phyloP scores from a whole-genome alignment of 2,888 invertebrate species.

The Phytoseiulus persimilis region DNA sequence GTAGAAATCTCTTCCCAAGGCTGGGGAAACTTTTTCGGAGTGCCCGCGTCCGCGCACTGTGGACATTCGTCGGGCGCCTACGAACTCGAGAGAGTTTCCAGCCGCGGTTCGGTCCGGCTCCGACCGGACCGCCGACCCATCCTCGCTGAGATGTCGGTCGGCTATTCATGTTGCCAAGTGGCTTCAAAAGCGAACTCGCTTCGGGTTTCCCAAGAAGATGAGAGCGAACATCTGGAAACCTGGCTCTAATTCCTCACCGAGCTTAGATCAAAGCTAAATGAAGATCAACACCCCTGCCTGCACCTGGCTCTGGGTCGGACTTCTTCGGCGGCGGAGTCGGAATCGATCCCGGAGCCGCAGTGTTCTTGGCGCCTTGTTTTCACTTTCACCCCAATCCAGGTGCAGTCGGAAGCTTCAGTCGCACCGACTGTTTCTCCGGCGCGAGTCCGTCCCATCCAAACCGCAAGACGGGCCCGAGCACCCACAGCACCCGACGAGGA shows the following conservation, averaged over 20 bases:
- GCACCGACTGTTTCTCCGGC: too few species aligned
- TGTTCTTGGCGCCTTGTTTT: neutral
- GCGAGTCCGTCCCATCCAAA: too few species aligned
- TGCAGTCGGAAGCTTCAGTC: neutral
- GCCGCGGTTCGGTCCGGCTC: too few species aligned
- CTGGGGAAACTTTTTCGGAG: neutral
- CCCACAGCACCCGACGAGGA: too few species aligned
- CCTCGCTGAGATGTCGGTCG: too few species aligned
- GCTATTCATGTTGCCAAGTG: neutral
- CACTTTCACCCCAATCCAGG: neutral
- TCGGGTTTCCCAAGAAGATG: neutral
- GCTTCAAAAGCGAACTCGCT: neutral
- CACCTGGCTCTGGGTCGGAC: neutral
- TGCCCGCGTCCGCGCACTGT: neutral
- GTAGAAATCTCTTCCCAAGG: neutral
- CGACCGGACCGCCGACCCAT: too few species aligned
- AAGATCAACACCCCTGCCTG: neutral
- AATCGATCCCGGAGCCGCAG: neutral
- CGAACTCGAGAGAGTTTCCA: too few species aligned
- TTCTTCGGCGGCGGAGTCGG: neutral
- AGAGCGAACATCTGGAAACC: neutral
- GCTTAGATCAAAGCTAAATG: neutral
- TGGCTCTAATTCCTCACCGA: neutral
- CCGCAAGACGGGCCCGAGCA: too few species aligned
- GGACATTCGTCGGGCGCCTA: neutral